These are phyloP conservation scores for Rugalucina vietnamica DNA, from an alignment of 2,888 invertebrate genomes.

Conservation along the genomic window DNA sequence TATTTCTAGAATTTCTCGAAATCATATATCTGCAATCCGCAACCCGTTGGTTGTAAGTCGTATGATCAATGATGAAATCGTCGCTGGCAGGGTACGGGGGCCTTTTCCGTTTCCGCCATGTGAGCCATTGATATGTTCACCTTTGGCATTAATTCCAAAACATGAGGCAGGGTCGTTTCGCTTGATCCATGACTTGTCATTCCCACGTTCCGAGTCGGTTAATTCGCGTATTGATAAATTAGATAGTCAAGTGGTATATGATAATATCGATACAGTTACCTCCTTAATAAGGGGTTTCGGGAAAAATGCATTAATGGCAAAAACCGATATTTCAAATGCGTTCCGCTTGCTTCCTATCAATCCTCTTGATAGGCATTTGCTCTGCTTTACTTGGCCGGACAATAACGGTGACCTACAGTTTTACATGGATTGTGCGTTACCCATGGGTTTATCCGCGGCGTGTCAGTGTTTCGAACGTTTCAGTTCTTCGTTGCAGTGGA, in stretches of 20 bases:
- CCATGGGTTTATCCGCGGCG: neutral
- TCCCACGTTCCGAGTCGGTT: too few species aligned
- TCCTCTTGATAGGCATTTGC: neutral
- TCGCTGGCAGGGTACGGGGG: neutral
- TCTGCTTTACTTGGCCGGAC: neutral
- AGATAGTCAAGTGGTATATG: too few species aligned
- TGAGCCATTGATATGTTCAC: neutral
- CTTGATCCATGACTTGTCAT: too few species aligned
- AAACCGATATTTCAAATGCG: neutral
- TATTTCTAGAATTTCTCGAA: neutral
- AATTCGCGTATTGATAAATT: too few species aligned
- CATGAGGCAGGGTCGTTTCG: too few species aligned
- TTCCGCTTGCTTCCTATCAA: neutral
- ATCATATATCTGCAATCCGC: neutral
- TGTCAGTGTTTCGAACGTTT: neutral
- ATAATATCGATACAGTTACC: neutral
- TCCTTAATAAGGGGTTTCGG: neutral
- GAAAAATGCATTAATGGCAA: neutral
- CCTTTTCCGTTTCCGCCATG: neutral
- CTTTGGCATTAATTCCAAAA: neutral
- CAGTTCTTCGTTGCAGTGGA: neutral
- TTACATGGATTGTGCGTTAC: too few species aligned
- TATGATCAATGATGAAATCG: neutral
- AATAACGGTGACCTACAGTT: neutral
- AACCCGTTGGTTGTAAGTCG: neutral